These are phyloP conservation scores for Euphonia xanthogaster DNA, from an alignment of 2,797 vertebrate species.

Conservation along the genomic window DNA sequence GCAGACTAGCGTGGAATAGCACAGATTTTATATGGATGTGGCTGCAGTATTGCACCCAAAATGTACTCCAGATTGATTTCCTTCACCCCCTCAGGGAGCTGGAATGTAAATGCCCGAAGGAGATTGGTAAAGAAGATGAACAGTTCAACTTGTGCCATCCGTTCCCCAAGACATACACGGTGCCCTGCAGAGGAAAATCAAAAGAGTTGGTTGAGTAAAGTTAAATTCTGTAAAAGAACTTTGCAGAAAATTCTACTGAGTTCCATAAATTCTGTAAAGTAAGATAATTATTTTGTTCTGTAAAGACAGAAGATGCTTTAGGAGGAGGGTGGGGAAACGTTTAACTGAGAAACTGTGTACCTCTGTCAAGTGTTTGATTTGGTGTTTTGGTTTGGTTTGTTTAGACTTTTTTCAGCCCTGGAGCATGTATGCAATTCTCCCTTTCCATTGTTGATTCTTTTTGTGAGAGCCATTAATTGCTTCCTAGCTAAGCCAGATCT, in stretches of 20 bases:
- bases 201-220: not conserved
- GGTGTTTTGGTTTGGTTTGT: not conserved
- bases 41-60: constrained; percentile 77
- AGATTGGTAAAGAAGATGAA: constrained; percentile 71
- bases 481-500: not conserved
- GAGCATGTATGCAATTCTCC: not conserved
- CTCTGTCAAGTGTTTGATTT: not conserved
- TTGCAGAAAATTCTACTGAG: not conserved
- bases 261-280: not conserved
- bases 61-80: constrained; percentile 57
- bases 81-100: constrained; percentile 41
- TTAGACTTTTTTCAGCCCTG: not conserved
- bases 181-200: constrained; percentile 32
- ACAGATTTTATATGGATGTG: constrained; percentile 75
- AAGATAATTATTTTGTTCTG: not conserved
- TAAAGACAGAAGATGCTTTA: not conserved
- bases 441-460: not conserved
- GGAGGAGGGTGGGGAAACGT: not conserved
- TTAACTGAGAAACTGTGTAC: not conserved
- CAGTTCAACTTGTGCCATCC: constrained; percentile 81
- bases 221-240: not conserved
- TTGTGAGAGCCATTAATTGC: not conserved
- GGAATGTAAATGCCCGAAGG: constrained; percentile 53
- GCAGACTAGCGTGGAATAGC: constrained; percentile 64
- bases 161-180: constrained; percentile 77